Evolutionary conservation across 2,888 invertebrate species (phyloP).

Genomic region (Pseudococcus longispinus): DNA sequence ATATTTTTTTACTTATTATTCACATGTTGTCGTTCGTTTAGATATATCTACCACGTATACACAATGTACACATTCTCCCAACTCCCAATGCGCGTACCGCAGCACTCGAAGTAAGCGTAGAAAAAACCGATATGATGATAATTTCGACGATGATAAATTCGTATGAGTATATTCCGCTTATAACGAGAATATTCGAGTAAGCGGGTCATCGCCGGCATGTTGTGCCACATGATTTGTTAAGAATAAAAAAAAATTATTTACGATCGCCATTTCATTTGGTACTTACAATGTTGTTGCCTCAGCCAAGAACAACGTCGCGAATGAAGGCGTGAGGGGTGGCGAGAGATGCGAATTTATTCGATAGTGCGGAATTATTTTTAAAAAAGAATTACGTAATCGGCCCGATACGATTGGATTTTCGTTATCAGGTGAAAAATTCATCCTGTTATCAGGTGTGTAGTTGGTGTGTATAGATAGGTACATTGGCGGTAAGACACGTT

Average conservation of each 20-base stretch:
- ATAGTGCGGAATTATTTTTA: not conserved
- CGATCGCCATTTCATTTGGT: not conserved
- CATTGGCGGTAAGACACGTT: not conserved
- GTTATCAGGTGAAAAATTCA: slow-evolving; percentile 1
- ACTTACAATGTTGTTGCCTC: not conserved
- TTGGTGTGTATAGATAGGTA: not conserved
- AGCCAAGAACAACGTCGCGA: not conserved
- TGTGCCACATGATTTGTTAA: not conserved
- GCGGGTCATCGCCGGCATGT: not conserved
- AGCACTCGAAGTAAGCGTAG: not conserved
- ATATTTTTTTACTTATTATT: not conserved
- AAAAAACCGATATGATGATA: not conserved
- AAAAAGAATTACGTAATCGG: slow-evolving; percentile 15
- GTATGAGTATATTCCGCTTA: not conserved
- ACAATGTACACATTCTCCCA: not conserved
- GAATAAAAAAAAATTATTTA: not conserved
- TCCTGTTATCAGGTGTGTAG: not conserved
- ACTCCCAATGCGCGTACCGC: not conserved
- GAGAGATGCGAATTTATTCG: not conserved
- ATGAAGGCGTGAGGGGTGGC: not conserved
- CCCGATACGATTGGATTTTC: not conserved
- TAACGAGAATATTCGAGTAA: not conserved
- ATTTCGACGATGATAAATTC: not conserved
- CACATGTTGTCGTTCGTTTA: not conserved
- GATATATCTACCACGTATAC: not conserved